These are phyloP conservation scores for Muntiacus muntjak DNA, from an alignment of 2,113 vertebrate genomes.

Conservation along the genomic window DNA sequence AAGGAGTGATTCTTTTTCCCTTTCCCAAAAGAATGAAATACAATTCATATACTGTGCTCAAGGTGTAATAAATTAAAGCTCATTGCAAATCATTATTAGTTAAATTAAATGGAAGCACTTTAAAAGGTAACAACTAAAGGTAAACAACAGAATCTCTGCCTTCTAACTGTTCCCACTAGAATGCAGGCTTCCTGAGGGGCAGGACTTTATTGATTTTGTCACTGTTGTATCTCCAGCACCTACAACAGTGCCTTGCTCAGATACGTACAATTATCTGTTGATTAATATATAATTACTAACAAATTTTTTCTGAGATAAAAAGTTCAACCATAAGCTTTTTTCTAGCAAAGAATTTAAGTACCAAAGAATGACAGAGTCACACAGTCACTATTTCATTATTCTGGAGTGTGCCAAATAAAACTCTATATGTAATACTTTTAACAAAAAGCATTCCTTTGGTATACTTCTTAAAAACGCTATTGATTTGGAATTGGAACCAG, in stretches of 20 bases:
- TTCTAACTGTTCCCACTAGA: not conserved
- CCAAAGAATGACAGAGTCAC: not conserved
- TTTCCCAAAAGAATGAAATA: conserved; percentile 48
- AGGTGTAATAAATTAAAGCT: conserved; percentile 30
- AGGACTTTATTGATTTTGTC: not conserved
- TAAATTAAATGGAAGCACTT: conserved; percentile 4
- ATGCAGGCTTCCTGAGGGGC: not conserved
- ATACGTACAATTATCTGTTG: not conserved
- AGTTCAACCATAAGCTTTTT: not conserved
- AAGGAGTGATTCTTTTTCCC: conserved; percentile 51
- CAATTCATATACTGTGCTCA: not conserved
- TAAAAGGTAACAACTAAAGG: not conserved
- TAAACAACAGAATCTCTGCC: not conserved
- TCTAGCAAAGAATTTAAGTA: not conserved
- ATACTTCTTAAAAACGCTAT: not conserved
- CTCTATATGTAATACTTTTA: not conserved
- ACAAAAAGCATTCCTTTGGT: not conserved
- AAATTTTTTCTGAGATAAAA: conserved; percentile 30
- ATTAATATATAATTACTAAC: not conserved
- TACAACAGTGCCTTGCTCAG: not conserved
- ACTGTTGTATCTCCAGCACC: not conserved
- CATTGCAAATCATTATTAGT: conserved; percentile 26
- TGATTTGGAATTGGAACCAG: not conserved
- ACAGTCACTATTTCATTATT: not conserved
- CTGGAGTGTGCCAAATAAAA: not conserved